Base-by-base conservation (phyloP, 2,888 invertebrate species). In the Drosophila falleni region DNA sequence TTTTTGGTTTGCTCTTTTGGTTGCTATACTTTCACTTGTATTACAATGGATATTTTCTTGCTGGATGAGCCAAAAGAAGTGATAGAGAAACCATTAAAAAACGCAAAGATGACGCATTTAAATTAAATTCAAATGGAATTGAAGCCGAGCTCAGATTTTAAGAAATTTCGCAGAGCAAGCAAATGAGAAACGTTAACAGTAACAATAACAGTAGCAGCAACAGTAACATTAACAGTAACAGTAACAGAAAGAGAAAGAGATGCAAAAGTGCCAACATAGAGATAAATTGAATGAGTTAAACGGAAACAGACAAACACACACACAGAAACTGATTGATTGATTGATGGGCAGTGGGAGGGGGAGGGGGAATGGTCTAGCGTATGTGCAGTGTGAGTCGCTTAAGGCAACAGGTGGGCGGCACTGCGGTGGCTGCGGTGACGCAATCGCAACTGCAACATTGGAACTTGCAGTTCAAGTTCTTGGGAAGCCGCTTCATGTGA, bases 361-460 rank as follows among this genome's bases (percentile, higher is more conserved):
- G 9, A 16, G 29, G 5, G 31, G 31, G 9, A 1, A 9, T 1
- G 31, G 31, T 31, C 86, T 91, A 92, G 71, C 91, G 91, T 67
- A 92, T 92, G 90, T 92, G 92, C 84, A 93, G 82, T 51, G 90
- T 91, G 80, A 93, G 92, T 90, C 92, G 93, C 91, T 93, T 92
- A 74, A 92, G 91, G 89, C 91, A 92, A 90, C 92, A 92, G 79
- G 71, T 81, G 64, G 76, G 49, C 55, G 82, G 74, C 19, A 39
- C 58, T 54, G 61, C 47, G 35, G 54, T 65, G 71, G 69, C 66
- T 59, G 69, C 66, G 56, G 69, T 63, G 56, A 66, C 62, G 60
- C 89, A 87, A 67, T 69, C 47, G 76, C 87, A 89, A 51, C 71
- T 74, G 79, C 84, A 89, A 58, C 87, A 89, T 58, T 71, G 84